A percentile compares a stretch with the other conserved stretches of the same genome.
Evolutionary conservation across 2,888 invertebrate genomes (phyloP).

Genomic region (Synanthedon vespiformis): DNA sequence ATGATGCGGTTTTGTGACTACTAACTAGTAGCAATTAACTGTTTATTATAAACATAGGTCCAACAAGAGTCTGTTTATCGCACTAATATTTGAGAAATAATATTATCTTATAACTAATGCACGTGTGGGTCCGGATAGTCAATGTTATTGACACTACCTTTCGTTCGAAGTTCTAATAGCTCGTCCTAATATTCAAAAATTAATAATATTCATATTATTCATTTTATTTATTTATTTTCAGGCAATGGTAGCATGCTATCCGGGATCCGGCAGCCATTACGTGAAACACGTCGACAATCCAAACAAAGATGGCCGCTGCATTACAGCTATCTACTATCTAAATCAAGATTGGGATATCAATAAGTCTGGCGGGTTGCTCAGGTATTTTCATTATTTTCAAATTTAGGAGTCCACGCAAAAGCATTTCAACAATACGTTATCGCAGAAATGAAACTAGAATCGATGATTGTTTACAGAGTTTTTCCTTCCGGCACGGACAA

Average conservation of each 20-base stretch:
- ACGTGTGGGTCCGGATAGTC: too few relatives aligned
- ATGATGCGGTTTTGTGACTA: too few relatives aligned
- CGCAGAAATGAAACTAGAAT: too few relatives aligned
- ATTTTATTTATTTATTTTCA: constrained; percentile 45
- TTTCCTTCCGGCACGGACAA: constrained; percentile 89
- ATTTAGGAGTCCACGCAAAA: not conserved
- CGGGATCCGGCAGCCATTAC: constrained; percentile 93
- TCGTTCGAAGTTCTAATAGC: too few relatives aligned
- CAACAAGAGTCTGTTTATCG: too few relatives aligned
- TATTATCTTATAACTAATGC: too few relatives aligned
- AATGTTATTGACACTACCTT: too few relatives aligned
- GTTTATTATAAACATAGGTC: too few relatives aligned
- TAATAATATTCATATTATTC: not conserved
- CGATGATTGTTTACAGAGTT: constrained; percentile 68
- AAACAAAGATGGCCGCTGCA: constrained; percentile 94
- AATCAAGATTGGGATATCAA: constrained; percentile 93
- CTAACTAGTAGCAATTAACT: too few relatives aligned
- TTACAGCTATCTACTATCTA: constrained; percentile 97
- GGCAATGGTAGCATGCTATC: constrained; percentile 99
- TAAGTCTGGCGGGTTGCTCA: constrained; percentile 86
- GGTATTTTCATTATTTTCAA: constrained; percentile 55
- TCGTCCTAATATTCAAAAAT: too few relatives aligned
- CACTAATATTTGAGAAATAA: too few relatives aligned
- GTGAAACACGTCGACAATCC: constrained; percentile 99
- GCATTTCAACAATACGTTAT: not conserved